Evolutionary conservation across 2,797 vertebrate genomes (phyloP).

Genomic region (Lerista edwardsae): DNA sequence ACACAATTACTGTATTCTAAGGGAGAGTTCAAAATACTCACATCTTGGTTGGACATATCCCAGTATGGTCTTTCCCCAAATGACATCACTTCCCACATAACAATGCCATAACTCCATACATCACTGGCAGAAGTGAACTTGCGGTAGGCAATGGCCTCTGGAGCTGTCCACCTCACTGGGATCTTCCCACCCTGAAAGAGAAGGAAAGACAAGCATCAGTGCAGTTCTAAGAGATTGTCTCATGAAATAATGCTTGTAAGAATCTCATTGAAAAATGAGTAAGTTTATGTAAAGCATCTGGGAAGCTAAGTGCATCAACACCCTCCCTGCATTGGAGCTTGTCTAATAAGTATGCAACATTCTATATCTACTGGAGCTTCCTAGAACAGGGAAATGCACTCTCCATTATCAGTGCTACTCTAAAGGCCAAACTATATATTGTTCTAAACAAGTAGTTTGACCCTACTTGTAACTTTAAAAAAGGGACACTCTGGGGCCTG

Average conservation of each 20-base stretch:
- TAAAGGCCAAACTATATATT: too few species aligned
- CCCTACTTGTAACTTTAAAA: too few species aligned
- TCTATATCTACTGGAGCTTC: background rate
- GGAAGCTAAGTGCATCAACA: background rate
- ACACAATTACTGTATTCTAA: background rate
- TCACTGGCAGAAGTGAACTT: slow-evolving; percentile 98
- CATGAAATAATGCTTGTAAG: too few species aligned
- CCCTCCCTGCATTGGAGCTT: background rate
- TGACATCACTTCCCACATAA: slow-evolving; percentile 99
- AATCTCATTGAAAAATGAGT: too few species aligned
- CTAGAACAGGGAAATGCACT: background rate
- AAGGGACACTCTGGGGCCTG: too few species aligned
- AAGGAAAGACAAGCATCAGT: slow-evolving; percentile 1
- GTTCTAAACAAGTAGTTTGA: too few species aligned
- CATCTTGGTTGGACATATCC: slow-evolving; percentile 99
- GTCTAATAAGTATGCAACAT: background rate
- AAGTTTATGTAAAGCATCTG: background rate
- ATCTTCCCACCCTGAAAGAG: slow-evolving; percentile 92
- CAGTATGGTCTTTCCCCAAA: slow-evolving; percentile 97
- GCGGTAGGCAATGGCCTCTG: slow-evolving; percentile 96
- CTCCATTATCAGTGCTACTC: background rate
- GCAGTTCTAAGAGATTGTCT: too few species aligned
- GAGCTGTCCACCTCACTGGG: slow-evolving; percentile 96
- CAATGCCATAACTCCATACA: slow-evolving; percentile 97
- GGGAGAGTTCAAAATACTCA: slow-evolving; percentile 71